Conservation (phyloP, 1,140 invertebrate species). For the Saccostrea glomerata region DNA sequence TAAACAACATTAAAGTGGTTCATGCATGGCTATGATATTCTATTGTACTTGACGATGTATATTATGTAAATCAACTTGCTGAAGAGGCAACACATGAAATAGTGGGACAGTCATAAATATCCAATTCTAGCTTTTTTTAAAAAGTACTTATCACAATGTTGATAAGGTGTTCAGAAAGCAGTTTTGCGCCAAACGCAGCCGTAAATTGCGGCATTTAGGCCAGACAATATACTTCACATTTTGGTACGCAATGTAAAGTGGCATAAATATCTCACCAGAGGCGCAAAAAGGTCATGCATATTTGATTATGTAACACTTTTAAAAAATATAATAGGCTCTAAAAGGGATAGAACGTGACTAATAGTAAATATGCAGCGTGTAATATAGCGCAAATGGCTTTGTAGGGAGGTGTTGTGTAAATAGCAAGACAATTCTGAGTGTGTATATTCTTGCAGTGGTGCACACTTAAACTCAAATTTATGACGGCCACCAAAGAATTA, state of each 20-base stretch:
- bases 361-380: constrained; percentile 29
- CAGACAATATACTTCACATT: constrained; percentile 7
- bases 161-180: constrained; percentile 33
- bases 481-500: constrained; percentile 53
- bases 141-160: constrained; percentile 26
- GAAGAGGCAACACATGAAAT: neutral
- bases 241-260: neutral
- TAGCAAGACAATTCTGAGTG: neutral
- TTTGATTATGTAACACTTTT: constrained; percentile 49
- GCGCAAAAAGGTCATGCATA: constrained; percentile 24
- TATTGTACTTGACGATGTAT: neutral
- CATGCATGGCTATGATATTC: neutral
- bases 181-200: neutral
- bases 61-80: neutral
- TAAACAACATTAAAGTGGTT: neutral
- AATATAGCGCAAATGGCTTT: constrained; percentile 43
- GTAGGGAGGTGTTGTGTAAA: constrained; percentile 42
- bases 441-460: constrained; percentile 39
- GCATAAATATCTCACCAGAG: constrained; percentile 38
- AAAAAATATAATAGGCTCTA: constrained; percentile 44
- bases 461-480: constrained; percentile 50
- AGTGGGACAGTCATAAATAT: constrained; percentile 2
- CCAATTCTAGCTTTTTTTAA: neutral
- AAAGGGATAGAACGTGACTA: constrained; percentile 30
- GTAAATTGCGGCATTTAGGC: constrained; percentile 7